Evolutionary conservation across 2,113 vertebrate genomes (phyloP).

Genomic region (Heteronetta atricapilla): DNA sequence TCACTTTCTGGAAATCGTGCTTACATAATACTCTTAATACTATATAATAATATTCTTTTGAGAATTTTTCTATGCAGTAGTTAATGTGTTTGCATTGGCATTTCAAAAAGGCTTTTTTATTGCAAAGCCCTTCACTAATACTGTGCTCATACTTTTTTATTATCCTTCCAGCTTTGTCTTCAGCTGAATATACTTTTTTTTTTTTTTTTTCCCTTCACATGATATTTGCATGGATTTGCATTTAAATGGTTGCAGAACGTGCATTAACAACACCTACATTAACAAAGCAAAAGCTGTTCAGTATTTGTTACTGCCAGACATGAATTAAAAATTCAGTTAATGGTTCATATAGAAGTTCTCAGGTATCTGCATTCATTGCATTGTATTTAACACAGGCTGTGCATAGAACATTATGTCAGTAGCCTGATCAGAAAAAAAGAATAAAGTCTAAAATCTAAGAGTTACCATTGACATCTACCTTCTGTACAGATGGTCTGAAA

Average conservation of each 20-base stretch:
- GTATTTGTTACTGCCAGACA: slow-evolving; percentile 64
- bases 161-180: slow-evolving; percentile 73
- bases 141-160: slow-evolving; percentile 62
- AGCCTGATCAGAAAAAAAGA: not conserved
- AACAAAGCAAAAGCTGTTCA: slow-evolving; percentile 64
- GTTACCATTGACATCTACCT: not conserved
- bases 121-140: slow-evolving; percentile 59
- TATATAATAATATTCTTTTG: slow-evolving; percentile 48
- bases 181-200: slow-evolving; percentile 50
- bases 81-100: slow-evolving; percentile 62
- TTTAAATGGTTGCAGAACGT: slow-evolving; percentile 78
- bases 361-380: slow-evolving; percentile 57
- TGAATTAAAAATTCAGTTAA: slow-evolving; percentile 64
- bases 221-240: slow-evolving; percentile 80
- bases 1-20: slow-evolving; percentile 50
- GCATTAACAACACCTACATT: slow-evolving; percentile 74
- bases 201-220: slow-evolving; percentile 44
- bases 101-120: slow-evolving; percentile 51
- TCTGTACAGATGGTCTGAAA: not conserved
- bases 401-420: slow-evolving; percentile 9
- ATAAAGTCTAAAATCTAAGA: not conserved
- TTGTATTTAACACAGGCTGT: slow-evolving; percentile 43
- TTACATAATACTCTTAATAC: slow-evolving; percentile 28
- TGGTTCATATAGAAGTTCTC: slow-evolving; percentile 52
- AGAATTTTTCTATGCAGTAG: slow-evolving; percentile 44